Evolutionary conservation across 2,797 vertebrate genomes (phyloP), one percentile per base, ranked within the genome.

Genomic region (Sebastiscus tertius): DNA sequence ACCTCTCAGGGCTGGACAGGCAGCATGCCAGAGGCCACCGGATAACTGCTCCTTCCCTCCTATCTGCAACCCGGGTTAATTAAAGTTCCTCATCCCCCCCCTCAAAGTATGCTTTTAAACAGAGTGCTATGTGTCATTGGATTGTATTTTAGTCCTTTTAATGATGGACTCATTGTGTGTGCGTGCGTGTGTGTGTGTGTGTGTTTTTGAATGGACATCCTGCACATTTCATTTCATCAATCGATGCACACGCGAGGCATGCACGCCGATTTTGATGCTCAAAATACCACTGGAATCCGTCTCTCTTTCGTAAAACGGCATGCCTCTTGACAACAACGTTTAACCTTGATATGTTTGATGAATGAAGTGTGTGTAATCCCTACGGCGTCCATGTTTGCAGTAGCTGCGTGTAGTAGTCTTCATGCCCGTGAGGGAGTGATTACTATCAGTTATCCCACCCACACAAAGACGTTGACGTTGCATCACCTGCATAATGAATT

Each of bases 51-150:
- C 62, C 80, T 81, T 85, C 75, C 71, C 74, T 80, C 81, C 81
- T 88, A 79, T 92, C 91, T 84, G 87, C 87, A 89, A 72, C 83
- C 72, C 87, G 77, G 92, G 92, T 93, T 95, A 94, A 95, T 94
- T 95, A 95, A 94, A 93, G 87, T 88, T 91, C 84, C 83, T 91
- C 87, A 80, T 88, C 83, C 81, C 82, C 82, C 82, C 82, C 80
- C 88, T 89, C 83, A 92, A 91, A 92, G 91, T 91, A 92, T 88
- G 93, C 93, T 94, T 94, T 94, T 94, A 95, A 94, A 94, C 91
- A 93, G 90, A 94, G 94, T 93, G 90, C 89, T 92, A 82, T 88
- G 89, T 91, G 92, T 90, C 91, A 92, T 84, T 83, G 86, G 86
- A 92, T 93, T 92, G 90, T 93, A 89, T 93, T 93, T 94, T 85